A percentile compares a stretch with the other conserved stretches of the same genome.
Evolutionary conservation across 1,140 invertebrate genomes (phyloP).

Genomic region (Andrena cerasifolii): DNA sequence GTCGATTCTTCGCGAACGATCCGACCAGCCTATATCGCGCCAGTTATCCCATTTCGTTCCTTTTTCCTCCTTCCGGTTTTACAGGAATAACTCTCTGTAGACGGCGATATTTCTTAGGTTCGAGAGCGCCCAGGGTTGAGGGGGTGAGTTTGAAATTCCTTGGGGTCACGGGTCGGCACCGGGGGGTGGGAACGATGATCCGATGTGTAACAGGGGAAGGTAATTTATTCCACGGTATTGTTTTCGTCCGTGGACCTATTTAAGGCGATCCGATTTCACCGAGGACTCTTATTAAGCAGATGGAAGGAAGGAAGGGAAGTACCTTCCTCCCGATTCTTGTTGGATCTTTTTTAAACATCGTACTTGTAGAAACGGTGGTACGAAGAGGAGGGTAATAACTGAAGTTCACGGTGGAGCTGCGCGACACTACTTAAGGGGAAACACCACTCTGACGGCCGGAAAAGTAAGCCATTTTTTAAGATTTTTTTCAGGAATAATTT

Average conservation of each 20-base stretch:
- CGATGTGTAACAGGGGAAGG: slow-evolving; percentile 2
- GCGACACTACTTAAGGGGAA: too few species aligned
- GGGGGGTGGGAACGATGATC: neutral
- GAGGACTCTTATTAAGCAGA: slow-evolving; percentile 19
- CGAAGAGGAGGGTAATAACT: neutral
- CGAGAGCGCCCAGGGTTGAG: neutral
- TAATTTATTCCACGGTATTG: slow-evolving; percentile 43
- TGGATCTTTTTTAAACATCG: slow-evolving; percentile 7
- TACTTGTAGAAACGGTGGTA: neutral
- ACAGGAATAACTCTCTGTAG: slow-evolving; percentile 45
- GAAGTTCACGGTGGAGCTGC: too few species aligned
- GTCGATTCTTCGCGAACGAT: slow-evolving; percentile 53
- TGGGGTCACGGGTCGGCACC: neutral
- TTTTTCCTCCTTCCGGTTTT: slow-evolving; percentile 33
- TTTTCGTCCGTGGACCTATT: slow-evolving; percentile 15
- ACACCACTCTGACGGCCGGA: too few species aligned
- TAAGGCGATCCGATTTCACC: slow-evolving; percentile 27
- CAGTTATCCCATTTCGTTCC: slow-evolving; percentile 33
- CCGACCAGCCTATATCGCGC: slow-evolving; percentile 32
- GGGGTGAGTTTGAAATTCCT: slow-evolving; percentile 5
- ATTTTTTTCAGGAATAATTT: too few species aligned
- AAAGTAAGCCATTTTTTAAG: too few species aligned
- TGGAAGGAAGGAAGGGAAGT: neutral
- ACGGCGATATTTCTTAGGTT: slow-evolving; percentile 53
- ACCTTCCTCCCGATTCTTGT: slow-evolving; percentile 1